A percentile compares a stretch with the other conserved stretches of the same genome.
Conservation (phyloP, 23 tunicate species). For the Styela plicata region DNA sequence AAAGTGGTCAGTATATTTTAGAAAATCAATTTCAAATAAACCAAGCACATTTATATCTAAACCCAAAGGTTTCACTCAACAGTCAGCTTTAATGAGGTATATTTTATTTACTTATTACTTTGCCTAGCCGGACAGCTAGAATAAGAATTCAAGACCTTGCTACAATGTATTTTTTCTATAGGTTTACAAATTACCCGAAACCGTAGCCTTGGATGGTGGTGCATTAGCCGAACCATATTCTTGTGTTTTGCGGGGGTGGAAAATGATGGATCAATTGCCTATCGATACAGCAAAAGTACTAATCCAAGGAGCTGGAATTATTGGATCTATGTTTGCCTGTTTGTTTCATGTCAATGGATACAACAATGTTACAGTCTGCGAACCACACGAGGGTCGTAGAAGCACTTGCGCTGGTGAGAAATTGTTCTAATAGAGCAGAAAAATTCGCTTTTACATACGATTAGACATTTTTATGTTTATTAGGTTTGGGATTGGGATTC, state of each 20-base stretch:
- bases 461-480: too few species aligned
- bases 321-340: conserved; percentile 69
- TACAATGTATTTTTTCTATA: too few species aligned
- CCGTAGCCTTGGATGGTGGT: conserved; percentile 50
- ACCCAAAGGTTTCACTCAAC: too few species aligned
- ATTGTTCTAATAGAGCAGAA: too few species aligned
- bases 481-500: conserved; percentile 44
- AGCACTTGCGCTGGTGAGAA: conserved; percentile 51
- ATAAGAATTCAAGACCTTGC: too few species aligned
- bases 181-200: conserved; percentile 75
- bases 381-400: conserved; percentile 68
- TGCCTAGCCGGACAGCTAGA: too few species aligned
- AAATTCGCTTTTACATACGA: too few species aligned
- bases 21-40: too few species aligned
- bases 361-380: conserved; percentile 80
- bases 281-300: conserved; percentile 39
- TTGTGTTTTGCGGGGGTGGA: conserved; percentile 87
- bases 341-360: conserved; percentile 62
- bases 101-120: too few species aligned
- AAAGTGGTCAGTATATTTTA: conserved; percentile 30
- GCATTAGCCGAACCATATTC: conserved; percentile 87
- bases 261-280: conserved; percentile 47
- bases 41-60: too few species aligned
- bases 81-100: too few species aligned
- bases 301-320: conserved; percentile 96